A percentile compares a stretch with the other conserved stretches of the same genome.
phyloP scores from a whole-genome alignment of 1,140 invertebrate species.

The Drepana arcuata region DNA sequence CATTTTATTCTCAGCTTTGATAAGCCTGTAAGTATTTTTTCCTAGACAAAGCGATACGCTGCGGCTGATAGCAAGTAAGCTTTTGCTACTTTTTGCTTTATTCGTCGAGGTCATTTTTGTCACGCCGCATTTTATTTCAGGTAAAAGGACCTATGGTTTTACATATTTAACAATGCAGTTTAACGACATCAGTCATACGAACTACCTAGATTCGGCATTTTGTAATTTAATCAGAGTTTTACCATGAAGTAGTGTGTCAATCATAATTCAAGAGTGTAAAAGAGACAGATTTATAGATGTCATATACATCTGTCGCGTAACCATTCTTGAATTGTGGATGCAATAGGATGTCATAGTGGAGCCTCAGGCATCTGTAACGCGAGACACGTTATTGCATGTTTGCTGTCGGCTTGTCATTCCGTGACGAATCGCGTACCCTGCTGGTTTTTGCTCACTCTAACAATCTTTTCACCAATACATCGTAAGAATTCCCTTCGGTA shows the following conservation, averaged over 20 bases:
- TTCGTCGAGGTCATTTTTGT: no score
- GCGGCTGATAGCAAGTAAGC: slow-evolving; percentile 12
- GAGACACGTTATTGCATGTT: slow-evolving; percentile 20
- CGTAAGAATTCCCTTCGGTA: no score
- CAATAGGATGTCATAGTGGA: slow-evolving; percentile 7
- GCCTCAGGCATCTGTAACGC: slow-evolving; percentile 8
- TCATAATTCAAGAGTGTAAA: no score
- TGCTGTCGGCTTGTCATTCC: slow-evolving; percentile 12
- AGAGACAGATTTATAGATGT: no score
- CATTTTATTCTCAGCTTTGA: slow-evolving; percentile 39
- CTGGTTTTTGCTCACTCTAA: slow-evolving; percentile 10
- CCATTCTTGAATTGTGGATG: not conserved
- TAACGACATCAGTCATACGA: no score
- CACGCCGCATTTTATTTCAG: no score
- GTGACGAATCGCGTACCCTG: slow-evolving; percentile 15
- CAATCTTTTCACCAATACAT: slow-evolving; percentile 3
- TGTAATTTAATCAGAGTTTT: no score
- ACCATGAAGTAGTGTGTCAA: no score
- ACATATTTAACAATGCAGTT: no score
- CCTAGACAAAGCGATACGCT: slow-evolving; percentile 25
- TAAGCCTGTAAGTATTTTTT: slow-evolving; percentile 29
- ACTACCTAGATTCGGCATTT: no score
- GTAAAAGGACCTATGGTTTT: no score
- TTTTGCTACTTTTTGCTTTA: slow-evolving; percentile 13
- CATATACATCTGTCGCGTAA: no score